Conservation (phyloP, 2,113 vertebrate genomes). For the Megaleporinus macrocephalus region DNA sequence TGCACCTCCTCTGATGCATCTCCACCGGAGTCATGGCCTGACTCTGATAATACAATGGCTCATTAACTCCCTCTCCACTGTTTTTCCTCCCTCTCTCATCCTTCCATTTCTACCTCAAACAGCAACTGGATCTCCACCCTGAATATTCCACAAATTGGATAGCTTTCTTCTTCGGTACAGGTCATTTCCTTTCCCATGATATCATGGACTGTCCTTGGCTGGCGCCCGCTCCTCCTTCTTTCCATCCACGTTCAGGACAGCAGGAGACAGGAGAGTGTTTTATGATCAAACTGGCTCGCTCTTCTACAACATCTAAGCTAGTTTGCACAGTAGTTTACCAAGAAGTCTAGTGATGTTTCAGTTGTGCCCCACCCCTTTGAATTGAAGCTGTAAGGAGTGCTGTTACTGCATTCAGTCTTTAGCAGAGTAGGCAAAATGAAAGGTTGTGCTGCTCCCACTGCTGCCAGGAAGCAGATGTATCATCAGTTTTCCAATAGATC, state of each 20-base stretch:
- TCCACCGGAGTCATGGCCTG: neutral
- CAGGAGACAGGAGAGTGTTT: neutral
- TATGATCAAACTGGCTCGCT: neutral
- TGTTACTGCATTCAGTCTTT: too few species aligned
- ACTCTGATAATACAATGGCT: neutral
- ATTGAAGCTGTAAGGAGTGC: too few species aligned
- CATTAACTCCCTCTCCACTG: slow-evolving; percentile 1
- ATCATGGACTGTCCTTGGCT: slow-evolving; percentile 64
- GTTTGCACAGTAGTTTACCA: neutral
- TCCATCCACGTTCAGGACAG: neutral
- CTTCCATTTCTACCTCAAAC: slow-evolving; percentile 14
- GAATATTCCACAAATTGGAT: slow-evolving; percentile 56
- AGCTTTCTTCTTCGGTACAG: slow-evolving; percentile 30
- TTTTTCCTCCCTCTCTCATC: neutral
- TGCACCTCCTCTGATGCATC: neutral
- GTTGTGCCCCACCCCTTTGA: too few species aligned
- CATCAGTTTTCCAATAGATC: too few species aligned
- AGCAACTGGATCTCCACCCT: slow-evolving; percentile 44
- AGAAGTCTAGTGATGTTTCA: too few species aligned
- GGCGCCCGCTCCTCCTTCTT: slow-evolving; percentile 12
- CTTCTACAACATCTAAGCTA: neutral
- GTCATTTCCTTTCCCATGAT: slow-evolving; percentile 71
- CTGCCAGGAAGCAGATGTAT: too few species aligned
- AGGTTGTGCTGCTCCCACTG: too few species aligned
- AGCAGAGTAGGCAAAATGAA: too few species aligned